These are phyloP conservation scores for Agriopis marginaria DNA, from an alignment of 2,888 invertebrate genomes.

Conservation along the genomic window DNA sequence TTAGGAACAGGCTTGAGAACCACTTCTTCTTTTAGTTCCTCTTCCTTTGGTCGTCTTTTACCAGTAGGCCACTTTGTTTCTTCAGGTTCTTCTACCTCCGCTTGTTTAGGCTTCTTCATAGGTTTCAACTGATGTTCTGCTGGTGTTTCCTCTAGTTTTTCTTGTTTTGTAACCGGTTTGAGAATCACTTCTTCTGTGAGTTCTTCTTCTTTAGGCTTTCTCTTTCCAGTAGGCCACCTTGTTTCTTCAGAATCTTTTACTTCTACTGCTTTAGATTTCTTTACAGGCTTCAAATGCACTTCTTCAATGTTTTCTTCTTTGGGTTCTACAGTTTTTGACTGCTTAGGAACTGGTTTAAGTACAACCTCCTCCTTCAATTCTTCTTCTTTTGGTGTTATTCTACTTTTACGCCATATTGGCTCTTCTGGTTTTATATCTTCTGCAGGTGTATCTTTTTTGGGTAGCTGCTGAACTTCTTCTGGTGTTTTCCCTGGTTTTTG, in stretches of 20 bases:
- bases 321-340: slow-evolving; percentile 57
- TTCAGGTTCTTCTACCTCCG: slow-evolving; percentile 52
- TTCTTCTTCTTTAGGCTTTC: slow-evolving; percentile 51
- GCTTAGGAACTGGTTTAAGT: slow-evolving; percentile 56
- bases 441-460: slow-evolving; percentile 54
- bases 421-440: slow-evolving; percentile 66
- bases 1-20: slow-evolving; percentile 58
- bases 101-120: slow-evolving; percentile 39
- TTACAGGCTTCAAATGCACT: slow-evolving; percentile 54
- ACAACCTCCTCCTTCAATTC: slow-evolving; percentile 61
- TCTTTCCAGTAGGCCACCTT: slow-evolving; percentile 59
- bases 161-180: slow-evolving; percentile 51
- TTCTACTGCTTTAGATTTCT: slow-evolving; percentile 54
- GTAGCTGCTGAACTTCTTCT: slow-evolving; percentile 50
- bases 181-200: slow-evolving; percentile 51
- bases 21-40: slow-evolving; percentile 61
- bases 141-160: slow-evolving; percentile 63
- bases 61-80: slow-evolving; percentile 51
- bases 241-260: slow-evolving; percentile 55
- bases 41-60: slow-evolving; percentile 50
- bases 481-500: slow-evolving; percentile 66
- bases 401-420: slow-evolving; percentile 52
- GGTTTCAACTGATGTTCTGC: slow-evolving; percentile 63
- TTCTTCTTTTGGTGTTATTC: slow-evolving; percentile 49
- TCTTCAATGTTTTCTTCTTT: slow-evolving; percentile 51